A percentile compares a stretch with the other conserved stretches of the same genome.
Conservation (phyloP, 1,140 invertebrate genomes). For the Bombyx mandarina region DNA sequence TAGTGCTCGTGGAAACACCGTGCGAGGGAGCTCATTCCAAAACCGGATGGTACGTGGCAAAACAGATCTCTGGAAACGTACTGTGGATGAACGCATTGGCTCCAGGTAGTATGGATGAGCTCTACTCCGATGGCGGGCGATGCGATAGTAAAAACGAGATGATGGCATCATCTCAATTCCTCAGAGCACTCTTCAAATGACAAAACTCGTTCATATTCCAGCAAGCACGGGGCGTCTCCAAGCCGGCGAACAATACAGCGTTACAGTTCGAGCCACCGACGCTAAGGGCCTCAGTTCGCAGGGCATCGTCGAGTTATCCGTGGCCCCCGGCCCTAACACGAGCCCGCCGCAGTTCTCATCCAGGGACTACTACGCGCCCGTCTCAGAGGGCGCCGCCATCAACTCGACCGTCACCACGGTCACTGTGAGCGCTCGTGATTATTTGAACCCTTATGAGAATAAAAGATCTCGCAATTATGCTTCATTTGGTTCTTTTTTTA, state of each 20-base stretch:
- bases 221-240: conserved; percentile 82
- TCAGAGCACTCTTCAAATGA: not conserved
- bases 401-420: conserved; percentile 83
- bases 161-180: no score
- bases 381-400: conserved; percentile 89
- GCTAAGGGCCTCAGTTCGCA: conserved; percentile 80
- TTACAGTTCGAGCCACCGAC: conserved; percentile 86
- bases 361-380: conserved; percentile 85
- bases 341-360: conserved; percentile 86
- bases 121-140: no score
- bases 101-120: no score
- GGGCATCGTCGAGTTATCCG: conserved; percentile 84
- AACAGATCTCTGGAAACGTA: no score
- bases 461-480: no score
- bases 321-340: conserved; percentile 84
- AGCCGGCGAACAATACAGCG: conserved; percentile 90
- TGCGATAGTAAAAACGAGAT: no score
- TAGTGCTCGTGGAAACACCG: no score
- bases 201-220: conserved; percentile 7
- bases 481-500: no score
- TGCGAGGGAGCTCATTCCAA: no score
- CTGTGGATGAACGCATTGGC: no score
- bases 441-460: no score
- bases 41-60: no score
- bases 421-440: conserved; percentile 32